These are phyloP conservation scores for Calliopsis andreniformis DNA, from an alignment of 1,140 invertebrate genomes.

Conservation along the genomic window DNA sequence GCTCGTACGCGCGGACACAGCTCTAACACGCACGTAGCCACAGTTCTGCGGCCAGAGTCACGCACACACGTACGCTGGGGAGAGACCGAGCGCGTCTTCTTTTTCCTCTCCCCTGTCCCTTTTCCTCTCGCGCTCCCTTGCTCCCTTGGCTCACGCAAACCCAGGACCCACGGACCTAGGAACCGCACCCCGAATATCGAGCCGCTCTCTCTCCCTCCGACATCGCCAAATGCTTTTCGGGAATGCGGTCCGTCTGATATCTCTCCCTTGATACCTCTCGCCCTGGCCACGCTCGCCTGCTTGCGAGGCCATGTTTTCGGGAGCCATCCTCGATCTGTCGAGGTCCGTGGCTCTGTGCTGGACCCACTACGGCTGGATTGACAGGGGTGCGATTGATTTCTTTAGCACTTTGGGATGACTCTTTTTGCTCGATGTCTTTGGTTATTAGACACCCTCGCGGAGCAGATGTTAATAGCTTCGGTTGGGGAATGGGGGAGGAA, in stretches of 20 bases:
- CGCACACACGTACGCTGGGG: slow-evolving; percentile 48
- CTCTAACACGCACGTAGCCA: too few relatives aligned
- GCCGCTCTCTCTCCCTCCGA: slow-evolving; percentile 67
- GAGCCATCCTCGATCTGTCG: not conserved
- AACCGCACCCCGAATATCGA: slow-evolving; percentile 80
- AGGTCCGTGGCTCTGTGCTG: slow-evolving; percentile 38
- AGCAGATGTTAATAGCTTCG: too few relatives aligned
- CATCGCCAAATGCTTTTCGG: slow-evolving; percentile 71
- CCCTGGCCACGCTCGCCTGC: slow-evolving; percentile 38
- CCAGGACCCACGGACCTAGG: slow-evolving; percentile 76
- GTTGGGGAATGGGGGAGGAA: too few relatives aligned
- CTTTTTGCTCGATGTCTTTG: slow-evolving; percentile 14
- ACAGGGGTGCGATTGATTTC: slow-evolving; percentile 46
- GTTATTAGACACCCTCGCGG: not conserved
- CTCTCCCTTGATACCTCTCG: slow-evolving; percentile 53
- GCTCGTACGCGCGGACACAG: slow-evolving; percentile 30
- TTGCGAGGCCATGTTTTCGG: slow-evolving; percentile 48
- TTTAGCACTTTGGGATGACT: slow-evolving; percentile 5
- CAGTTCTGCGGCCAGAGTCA: too few relatives aligned
- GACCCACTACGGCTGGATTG: slow-evolving; percentile 45
- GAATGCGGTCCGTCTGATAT: slow-evolving; percentile 66
- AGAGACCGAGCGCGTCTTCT: slow-evolving; percentile 60
- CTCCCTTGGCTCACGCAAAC: slow-evolving; percentile 71
- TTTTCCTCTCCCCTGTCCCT: slow-evolving; percentile 39
- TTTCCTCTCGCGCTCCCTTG: slow-evolving; percentile 33